Percentiles rank a stretch among this genome's conserved stretches.
These are phyloP conservation scores for Trididemnum miniatum DNA, from an alignment of 23 tunicate genomes.

Conservation along the genomic window DNA sequence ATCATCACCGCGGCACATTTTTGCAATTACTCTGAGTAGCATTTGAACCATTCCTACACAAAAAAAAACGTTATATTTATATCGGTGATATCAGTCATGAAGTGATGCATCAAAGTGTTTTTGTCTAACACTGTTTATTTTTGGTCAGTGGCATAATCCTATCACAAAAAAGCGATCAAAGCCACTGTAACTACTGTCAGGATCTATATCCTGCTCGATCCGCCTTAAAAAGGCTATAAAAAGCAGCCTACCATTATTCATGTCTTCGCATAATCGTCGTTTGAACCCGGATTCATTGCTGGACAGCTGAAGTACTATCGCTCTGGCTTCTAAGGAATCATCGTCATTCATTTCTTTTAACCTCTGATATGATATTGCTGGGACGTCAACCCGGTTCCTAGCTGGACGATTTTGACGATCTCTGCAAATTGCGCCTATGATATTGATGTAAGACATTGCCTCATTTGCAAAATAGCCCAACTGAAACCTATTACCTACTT, in stretches of 20 bases:
- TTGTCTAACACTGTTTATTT: no score
- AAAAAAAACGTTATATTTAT: no score
- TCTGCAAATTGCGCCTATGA: not conserved
- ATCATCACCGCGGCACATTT: conserved; percentile 43
- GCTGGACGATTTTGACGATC: not conserved
- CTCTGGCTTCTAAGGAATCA: not conserved
- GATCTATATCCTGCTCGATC: no score
- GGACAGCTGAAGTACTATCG: not conserved
- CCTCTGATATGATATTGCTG: not conserved
- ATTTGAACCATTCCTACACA: conserved; percentile 47
- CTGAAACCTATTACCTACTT: no score
- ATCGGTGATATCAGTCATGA: no score
- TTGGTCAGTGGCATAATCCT: no score
- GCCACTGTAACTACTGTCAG: no score
- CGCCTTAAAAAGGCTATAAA: no score
- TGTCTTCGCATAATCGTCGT: not conserved
- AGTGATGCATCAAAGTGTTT: no score
- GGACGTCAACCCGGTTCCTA: not conserved
- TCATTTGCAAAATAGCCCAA: no score
- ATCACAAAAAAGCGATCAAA: no score
- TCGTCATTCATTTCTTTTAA: conserved; percentile 19
- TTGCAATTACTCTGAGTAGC: conserved; percentile 49
- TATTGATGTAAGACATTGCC: not conserved
- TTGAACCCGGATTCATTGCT: conserved; percentile 17
- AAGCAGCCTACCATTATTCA: conserved; percentile 13